phyloP scores from a whole-genome alignment of 2,797 vertebrate species.

The Xenentodon cancila region DNA sequence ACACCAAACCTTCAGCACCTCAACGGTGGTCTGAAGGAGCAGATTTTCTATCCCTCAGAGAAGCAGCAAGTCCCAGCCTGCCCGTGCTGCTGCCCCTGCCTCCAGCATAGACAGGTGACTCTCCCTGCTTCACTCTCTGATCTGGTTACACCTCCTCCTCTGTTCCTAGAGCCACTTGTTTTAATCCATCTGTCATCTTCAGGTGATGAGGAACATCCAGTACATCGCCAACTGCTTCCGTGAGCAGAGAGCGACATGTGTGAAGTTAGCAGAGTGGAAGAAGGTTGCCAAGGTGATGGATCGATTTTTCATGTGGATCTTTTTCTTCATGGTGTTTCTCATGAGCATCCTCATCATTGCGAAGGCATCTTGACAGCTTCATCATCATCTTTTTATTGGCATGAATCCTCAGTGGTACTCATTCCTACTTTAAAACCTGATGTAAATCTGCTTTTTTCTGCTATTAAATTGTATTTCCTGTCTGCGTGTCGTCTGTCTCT shows the following conservation, averaged over 20 bases:
- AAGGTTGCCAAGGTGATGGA: constrained; percentile 99
- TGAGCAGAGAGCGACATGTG: constrained; percentile 89
- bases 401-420: constrained; percentile 17
- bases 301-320: constrained; percentile 99
- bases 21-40: constrained; percentile 68
- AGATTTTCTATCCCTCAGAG: constrained; percentile 61
- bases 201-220: constrained; percentile 90
- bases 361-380: constrained; percentile 85
- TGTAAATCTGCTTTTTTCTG: constrained; percentile 22
- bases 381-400: constrained; percentile 1
- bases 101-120: constrained; percentile 73
- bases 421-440: constrained; percentile 21
- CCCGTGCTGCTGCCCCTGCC: constrained; percentile 82
- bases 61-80: constrained; percentile 43
- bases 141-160: constrained; percentile 5
- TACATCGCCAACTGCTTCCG: constrained; percentile 94
- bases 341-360: constrained; percentile 96
- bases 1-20: constrained; percentile 67
- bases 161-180: constrained; percentile 5
- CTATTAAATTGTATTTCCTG: constrained; percentile 11
- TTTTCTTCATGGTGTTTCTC: constrained; percentile 97
- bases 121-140: not conserved
- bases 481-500: constrained; percentile 14
- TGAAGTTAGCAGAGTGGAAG: constrained; percentile 95
- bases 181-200: constrained; percentile 12